A percentile compares a stretch with the other conserved stretches of the same genome.
Conservation (phyloP, 2,888 invertebrate species). For the Dorcus hopei region DNA sequence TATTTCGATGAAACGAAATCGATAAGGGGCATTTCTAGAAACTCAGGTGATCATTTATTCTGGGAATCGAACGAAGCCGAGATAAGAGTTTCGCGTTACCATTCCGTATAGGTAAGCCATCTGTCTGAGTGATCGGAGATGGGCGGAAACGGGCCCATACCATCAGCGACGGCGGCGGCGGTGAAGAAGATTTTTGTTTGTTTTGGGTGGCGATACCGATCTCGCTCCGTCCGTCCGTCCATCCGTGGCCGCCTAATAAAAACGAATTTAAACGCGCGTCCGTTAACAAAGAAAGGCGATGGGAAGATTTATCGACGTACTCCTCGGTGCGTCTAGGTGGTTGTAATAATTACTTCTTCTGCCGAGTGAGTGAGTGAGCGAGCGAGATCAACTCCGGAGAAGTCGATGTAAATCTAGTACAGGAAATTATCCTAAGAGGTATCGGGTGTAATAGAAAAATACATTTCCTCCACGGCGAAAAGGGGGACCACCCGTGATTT, state of each 20-base stretch:
- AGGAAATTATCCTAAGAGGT: no score
- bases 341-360: no score
- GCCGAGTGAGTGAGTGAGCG: no score
- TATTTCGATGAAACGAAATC: conserved; percentile 13
- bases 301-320: no score
- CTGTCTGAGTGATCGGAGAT: conserved; percentile 28
- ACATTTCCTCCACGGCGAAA: no score
- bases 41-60: conserved; percentile 29
- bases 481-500: no score
- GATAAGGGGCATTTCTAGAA: conserved; percentile 23
- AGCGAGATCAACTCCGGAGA: no score
- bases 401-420: no score
- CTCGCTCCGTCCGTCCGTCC: conserved; percentile 14
- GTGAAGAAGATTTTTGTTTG: conserved; percentile 20
- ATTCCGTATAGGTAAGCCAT: conserved; percentile 23
- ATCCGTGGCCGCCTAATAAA: conserved; percentile 5
- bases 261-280: no score
- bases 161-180: conserved; percentile 7
- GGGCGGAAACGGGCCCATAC: conserved; percentile 26
- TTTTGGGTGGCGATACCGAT: conserved; percentile 20
- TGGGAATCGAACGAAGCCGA: conserved; percentile 18
- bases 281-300: no score
- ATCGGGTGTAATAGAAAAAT: no score
- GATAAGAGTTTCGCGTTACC: conserved; percentile 24
- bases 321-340: no score